Conservation (phyloP, 2,797 vertebrate species). For the Macroramphosus scolopax region DNA sequence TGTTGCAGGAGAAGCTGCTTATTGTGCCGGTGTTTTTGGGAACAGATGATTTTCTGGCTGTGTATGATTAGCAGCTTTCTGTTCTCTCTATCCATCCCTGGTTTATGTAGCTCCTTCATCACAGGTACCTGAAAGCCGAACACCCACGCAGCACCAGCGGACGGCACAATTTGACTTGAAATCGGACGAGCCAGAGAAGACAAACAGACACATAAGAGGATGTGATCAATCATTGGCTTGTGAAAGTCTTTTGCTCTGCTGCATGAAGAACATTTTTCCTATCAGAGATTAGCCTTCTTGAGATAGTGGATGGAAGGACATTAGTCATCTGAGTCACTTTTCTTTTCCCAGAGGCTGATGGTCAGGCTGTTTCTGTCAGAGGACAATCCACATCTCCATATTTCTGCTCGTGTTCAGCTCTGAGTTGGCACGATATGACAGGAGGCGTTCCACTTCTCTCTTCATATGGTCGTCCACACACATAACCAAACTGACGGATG, state of each 20-base stretch:
- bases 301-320: slow-evolving; percentile 25
- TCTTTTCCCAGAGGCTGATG: slow-evolving; percentile 49
- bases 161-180: slow-evolving; percentile 18
- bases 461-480: slow-evolving; percentile 11
- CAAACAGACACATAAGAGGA: slow-evolving; percentile 20
- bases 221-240: slow-evolving; percentile 21
- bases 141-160: slow-evolving; percentile 45
- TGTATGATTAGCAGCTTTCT: slow-evolving; percentile 55
- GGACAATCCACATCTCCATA: slow-evolving; percentile 23
- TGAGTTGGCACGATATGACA: slow-evolving; percentile 36
- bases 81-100: too few species aligned
- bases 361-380: slow-evolving; percentile 39
- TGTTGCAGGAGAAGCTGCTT: too few species aligned
- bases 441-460: slow-evolving; percentile 8
- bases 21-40: too few species aligned
- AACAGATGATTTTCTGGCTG: slow-evolving; percentile 43
- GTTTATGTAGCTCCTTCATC: slow-evolving; percentile 54
- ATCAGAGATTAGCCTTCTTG: not conserved
- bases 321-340: slow-evolving; percentile 50
- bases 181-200: slow-evolving; percentile 6
- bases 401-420: slow-evolving; percentile 26
- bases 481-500: slow-evolving; percentile 29
- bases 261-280: slow-evolving; percentile 14
- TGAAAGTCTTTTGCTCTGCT: slow-evolving; percentile 24
- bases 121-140: slow-evolving; percentile 51